Conservation (phyloP, 1,140 invertebrate species). For the Yoshiicerus persimilis region DNA sequence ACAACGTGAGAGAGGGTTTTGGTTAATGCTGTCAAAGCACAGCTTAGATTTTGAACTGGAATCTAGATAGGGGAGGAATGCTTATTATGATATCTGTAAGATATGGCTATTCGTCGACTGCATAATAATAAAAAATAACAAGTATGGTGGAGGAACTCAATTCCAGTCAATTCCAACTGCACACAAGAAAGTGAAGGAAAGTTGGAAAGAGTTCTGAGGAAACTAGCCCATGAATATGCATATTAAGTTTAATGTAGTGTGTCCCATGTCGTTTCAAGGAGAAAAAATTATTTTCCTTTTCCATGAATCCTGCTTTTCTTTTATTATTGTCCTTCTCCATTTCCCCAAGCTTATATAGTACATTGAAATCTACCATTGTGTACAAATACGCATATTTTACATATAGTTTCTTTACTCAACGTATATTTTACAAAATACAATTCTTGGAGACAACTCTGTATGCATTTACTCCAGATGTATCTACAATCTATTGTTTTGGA, state of each 20-base stretch:
- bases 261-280: neutral
- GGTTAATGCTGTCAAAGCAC: neutral
- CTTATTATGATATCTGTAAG: neutral
- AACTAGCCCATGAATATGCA: slow-evolving; percentile 4
- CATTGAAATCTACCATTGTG: too few relatives aligned
- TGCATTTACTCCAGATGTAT: too few relatives aligned
- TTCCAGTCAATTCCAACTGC: neutral
- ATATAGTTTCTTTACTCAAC: too few relatives aligned
- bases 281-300: neutral
- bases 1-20: neutral
- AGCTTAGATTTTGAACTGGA: neutral
- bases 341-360: too few relatives aligned
- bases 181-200: neutral
- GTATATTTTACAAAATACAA: too few relatives aligned
- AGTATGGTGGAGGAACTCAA: neutral
- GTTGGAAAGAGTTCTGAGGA: neutral
- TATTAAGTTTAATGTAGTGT: slow-evolving; percentile 21
- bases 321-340: neutral
- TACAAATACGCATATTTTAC: too few relatives aligned
- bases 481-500: neutral
- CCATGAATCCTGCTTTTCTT: neutral
- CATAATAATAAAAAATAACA: neutral
- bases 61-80: neutral
- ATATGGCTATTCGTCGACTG: neutral
- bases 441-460: too few relatives aligned